A percentile compares a stretch with the other conserved stretches of the same genome.
Conservation (phyloP, 2,797 vertebrate species). For the Lagocephalus sceleratus region DNA sequence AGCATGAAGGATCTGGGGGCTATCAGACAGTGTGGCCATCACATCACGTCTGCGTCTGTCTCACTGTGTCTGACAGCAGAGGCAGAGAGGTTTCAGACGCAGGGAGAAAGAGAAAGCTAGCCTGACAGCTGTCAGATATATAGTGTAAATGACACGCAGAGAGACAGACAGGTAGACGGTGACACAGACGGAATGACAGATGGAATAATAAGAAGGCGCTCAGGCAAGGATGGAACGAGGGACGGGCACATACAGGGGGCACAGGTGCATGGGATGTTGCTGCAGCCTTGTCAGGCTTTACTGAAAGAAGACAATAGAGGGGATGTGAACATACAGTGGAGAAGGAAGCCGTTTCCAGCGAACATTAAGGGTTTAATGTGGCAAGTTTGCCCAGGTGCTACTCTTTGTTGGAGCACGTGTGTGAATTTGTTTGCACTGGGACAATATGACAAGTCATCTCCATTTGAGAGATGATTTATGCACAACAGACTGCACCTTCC, state of each 20-base stretch:
- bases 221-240: slow-evolving; percentile 11
- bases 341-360: slow-evolving; percentile 60
- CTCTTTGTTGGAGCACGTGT: slow-evolving; percentile 45
- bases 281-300: slow-evolving; percentile 23
- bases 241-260: slow-evolving; percentile 11
- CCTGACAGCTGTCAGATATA: slow-evolving; percentile 64
- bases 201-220: slow-evolving; percentile 37
- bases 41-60: slow-evolving; percentile 68
- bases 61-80: slow-evolving; percentile 60
- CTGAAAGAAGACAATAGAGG: slow-evolving; percentile 57
- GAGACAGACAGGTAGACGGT: slow-evolving; percentile 42
- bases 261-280: slow-evolving; percentile 57
- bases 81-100: slow-evolving; percentile 50
- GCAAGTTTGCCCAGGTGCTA: slow-evolving; percentile 80
- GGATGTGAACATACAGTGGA: slow-evolving; percentile 43
- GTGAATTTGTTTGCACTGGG: slow-evolving; percentile 53
- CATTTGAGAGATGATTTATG: slow-evolving; percentile 41
- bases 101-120: slow-evolving; percentile 12
- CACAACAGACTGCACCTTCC: slow-evolving; percentile 23
- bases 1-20: slow-evolving; percentile 67
- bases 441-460: slow-evolving; percentile 46
- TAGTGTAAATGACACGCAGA: slow-evolving; percentile 48
- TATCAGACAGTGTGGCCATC: slow-evolving; percentile 71
- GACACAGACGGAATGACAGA: slow-evolving; percentile 24
- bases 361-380: slow-evolving; percentile 74